A percentile compares a stretch with the other conserved stretches of the same genome.
phyloP scores from a whole-genome alignment of 2,888 invertebrate genomes.

The Eristalis arbustorum region DNA sequence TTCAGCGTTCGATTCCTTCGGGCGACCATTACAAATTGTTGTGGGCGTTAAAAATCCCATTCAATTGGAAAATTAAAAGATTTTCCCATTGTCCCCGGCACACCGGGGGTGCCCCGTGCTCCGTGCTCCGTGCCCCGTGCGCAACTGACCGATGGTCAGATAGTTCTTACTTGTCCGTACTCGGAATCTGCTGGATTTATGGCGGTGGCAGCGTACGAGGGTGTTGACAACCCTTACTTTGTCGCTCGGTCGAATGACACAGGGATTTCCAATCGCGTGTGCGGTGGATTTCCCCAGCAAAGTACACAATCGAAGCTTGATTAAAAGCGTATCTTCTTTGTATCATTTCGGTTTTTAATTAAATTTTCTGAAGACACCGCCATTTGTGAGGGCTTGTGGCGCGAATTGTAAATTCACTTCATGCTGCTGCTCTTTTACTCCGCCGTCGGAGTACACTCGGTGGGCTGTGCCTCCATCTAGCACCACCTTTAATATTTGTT shows the following conservation, averaged over 20 bases:
- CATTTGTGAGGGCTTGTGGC: background rate
- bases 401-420: slow-evolving; percentile 37
- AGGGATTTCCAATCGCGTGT: slow-evolving; percentile 45
- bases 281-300: slow-evolving; percentile 8
- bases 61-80: slow-evolving; percentile 72
- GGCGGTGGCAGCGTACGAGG: slow-evolving; percentile 29
- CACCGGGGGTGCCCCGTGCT: slow-evolving; percentile 26
- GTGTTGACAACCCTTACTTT: slow-evolving; percentile 66
- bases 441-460: background rate
- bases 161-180: slow-evolving; percentile 67
- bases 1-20: slow-evolving; percentile 33
- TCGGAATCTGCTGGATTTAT: slow-evolving; percentile 57
- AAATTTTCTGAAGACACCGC: slow-evolving; percentile 56
- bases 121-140: slow-evolving; percentile 23
- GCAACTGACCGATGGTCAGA: slow-evolving; percentile 65
- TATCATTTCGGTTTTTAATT: slow-evolving; percentile 59
- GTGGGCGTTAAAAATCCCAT: slow-evolving; percentile 80
- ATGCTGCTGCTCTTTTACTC: background rate
- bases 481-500: slow-evolving; percentile 39
- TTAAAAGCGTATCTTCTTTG: slow-evolving; percentile 42
- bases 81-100: slow-evolving; percentile 54
- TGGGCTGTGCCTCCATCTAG: background rate
- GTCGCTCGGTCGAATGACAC: slow-evolving; percentile 44
- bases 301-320: slow-evolving; percentile 34
- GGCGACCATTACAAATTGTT: slow-evolving; percentile 79